phyloP scores from a whole-genome alignment of 1,140 invertebrate genomes.

The Lerema accius region DNA sequence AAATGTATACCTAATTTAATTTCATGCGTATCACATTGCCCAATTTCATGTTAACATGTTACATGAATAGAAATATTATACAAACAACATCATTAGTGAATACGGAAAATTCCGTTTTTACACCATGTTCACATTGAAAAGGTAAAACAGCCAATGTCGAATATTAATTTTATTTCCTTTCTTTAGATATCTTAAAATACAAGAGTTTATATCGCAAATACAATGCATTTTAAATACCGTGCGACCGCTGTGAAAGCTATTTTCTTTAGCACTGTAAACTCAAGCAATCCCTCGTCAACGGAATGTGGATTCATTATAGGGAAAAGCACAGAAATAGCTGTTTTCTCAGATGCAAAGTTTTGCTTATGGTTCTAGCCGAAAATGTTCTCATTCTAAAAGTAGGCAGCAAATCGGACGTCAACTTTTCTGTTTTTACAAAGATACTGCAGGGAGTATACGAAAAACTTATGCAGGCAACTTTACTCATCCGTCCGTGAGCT shows the following conservation, averaged over 20 bases:
- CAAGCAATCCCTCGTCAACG: conserved; percentile 5
- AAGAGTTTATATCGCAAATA: too few relatives aligned
- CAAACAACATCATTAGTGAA: too few relatives aligned
- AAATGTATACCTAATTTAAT: too few relatives aligned
- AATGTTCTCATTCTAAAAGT: conserved; percentile 63
- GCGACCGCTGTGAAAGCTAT: too few relatives aligned
- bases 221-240: too few relatives aligned
- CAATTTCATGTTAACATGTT: too few relatives aligned
- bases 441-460: conserved; percentile 49
- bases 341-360: conserved; percentile 42
- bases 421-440: conserved; percentile 63
- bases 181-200: too few relatives aligned
- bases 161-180: too few relatives aligned
- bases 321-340: conserved; percentile 37
- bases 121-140: neutral
- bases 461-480: conserved; percentile 55
- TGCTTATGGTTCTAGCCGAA: conserved; percentile 41
- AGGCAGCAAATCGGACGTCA: conserved; percentile 61
- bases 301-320: conserved; percentile 4
- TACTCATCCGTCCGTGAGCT: conserved; percentile 45
- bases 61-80: too few relatives aligned
- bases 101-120: too few relatives aligned
- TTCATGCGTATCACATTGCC: too few relatives aligned
- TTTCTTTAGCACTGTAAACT: conserved; percentile 32
- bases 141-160: too few relatives aligned